Evolutionary conservation across 2,888 invertebrate genomes (phyloP), one percentile per base, ranked within the genome.

Genomic region (Drosophila meridionalis): DNA sequence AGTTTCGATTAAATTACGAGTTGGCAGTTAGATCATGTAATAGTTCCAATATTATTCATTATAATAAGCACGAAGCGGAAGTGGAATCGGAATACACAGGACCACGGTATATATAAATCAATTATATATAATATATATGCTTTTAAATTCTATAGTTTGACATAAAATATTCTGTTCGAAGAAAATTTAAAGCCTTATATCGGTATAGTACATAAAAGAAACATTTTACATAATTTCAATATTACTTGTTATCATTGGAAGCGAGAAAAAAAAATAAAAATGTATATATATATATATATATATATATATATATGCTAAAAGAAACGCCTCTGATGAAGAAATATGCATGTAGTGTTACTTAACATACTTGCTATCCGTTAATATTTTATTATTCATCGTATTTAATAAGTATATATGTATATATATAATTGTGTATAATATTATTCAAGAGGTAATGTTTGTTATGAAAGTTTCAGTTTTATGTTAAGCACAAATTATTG

Each of bases 381-480:
- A 30, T 32, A 12, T 57, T 43, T 53, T 20, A 52, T 43, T 57
- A 34, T 34, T 60, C 40, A 45, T 30, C 34, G 56, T 30, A 32
- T 26, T 61, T 11, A 42, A 12, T 57, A 57, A 6, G 8, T 65
- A 65, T 53, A 30, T 68, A 47, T 40, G 30, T 11, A 4, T 65
- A 65, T 53, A 30, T 68, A 47, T 40, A 36, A 30, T 60, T 14
- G 48, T 60, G 28, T 52, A 36, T 61, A 59, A 47, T 57, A 72
- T 68, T 73, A 67, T 64, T 64, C 8, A 42, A 76, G 73, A 76
- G 73, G 76, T 76, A 76, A 68, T 59, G 68, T 74, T 64, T 50
- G 30, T 42, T 56, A 32, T 69, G 42, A 45, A 69, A 67, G 45
- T 62, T 20, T 56, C 26, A 30, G 50, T 45, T 48, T 47, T 14